These are phyloP conservation scores for Gymnocypris eckloni DNA, from an alignment of 2,797 vertebrate genomes.

Conservation along the genomic window DNA sequence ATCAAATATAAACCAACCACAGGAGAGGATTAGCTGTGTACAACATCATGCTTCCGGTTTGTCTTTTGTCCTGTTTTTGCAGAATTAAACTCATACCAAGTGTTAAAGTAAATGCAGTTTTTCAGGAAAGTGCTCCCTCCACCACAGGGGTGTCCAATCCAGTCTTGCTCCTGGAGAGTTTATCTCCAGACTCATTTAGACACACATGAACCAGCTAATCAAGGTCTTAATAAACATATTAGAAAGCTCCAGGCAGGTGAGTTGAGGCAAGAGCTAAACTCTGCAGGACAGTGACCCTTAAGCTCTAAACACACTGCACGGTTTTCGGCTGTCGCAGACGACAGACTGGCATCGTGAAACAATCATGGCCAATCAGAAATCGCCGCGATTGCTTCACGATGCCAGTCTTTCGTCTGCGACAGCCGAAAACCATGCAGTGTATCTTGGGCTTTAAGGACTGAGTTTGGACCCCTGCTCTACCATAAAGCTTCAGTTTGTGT, in stretches of 20 bases:
- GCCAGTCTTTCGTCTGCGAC: no score
- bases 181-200: neutral
- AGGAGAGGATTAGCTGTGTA: neutral
- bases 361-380: no score
- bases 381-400: no score
- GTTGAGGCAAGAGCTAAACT: neutral
- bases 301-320: no score
- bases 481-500: neutral
- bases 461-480: neutral
- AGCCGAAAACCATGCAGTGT: no score
- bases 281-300: neutral
- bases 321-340: no score
- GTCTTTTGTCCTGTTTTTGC: neutral
- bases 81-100: neutral
- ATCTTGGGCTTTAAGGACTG: neutral
- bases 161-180: neutral
- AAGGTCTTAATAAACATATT: neutral
- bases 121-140: neutral
- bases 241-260: neutral
- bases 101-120: neutral
- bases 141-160: neutral
- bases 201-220: neutral
- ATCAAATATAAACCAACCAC: neutral
- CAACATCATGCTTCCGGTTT: neutral
- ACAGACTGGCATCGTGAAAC: no score